These are phyloP conservation scores for Oreochromis grahami DNA, from an alignment of 2,797 vertebrate species.

Conservation along the genomic window DNA sequence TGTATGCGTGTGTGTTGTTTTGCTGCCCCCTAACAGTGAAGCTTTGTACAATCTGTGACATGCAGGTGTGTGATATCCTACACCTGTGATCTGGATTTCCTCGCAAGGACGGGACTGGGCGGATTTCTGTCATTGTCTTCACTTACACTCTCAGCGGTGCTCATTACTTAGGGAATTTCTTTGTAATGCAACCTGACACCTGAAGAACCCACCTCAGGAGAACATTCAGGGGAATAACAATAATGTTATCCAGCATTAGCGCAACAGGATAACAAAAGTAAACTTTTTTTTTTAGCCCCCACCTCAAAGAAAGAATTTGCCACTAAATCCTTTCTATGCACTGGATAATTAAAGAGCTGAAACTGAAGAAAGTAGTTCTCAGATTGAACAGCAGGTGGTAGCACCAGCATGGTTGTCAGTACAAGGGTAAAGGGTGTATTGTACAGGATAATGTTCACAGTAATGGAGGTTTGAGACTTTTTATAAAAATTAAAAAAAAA, in stretches of 20 bases:
- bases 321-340: neutral
- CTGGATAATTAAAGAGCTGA: neutral
- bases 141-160: slow-evolving; percentile 20
- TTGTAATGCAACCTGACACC: neutral
- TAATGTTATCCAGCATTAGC: neutral
- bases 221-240: neutral
- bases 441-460: neutral
- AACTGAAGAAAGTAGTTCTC: slow-evolving; percentile 3
- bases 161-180: slow-evolving; percentile 8
- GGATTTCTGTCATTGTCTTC: slow-evolving; percentile 12
- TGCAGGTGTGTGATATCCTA: slow-evolving; percentile 48
- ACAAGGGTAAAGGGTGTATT: neutral
- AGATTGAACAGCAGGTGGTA: slow-evolving; percentile 56
- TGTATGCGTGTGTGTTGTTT: neutral
- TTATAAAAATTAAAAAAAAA: neutral
- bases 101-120: neutral
- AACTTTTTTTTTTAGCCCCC: rapidly evolving
- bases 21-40: neutral
- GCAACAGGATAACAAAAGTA: neutral
- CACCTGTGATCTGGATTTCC: slow-evolving; percentile 35
- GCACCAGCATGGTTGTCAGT: neutral
- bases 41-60: neutral
- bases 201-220: neutral
- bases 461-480: neutral
- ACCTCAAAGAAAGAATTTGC: neutral